Evolutionary conservation across 2,888 invertebrate species (phyloP), one percentile per base, ranked within the genome.

Genomic region (Pogonocherus hispidulus): DNA sequence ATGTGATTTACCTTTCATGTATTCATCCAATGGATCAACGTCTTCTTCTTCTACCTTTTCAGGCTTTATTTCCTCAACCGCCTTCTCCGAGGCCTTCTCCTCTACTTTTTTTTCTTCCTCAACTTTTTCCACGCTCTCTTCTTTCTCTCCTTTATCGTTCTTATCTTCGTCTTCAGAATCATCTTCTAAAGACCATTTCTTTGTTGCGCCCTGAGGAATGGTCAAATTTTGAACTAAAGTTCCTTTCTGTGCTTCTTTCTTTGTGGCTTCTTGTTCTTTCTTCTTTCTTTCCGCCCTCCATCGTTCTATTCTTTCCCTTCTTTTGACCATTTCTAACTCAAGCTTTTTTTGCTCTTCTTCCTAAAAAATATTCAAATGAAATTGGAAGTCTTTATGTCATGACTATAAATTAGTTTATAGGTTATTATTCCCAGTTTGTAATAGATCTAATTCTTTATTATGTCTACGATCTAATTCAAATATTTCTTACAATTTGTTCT

Each of bases 11-110:
- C 93, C 95, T 86, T 93, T 92, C 99, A 99, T 99, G 82, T 94
- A 99, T 4, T 98, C 99, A 89, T 99, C 99, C 23, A 99, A 87
- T 0, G 99, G 94, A 88, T 99, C 99, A 52, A 95, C 91, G 83
- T 97, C 97, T 72, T 95, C 94, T 76, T 92, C 92, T 70, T 87
- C 88, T 59, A 83, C 84, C 54, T 81, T 77, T 51, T 66, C 72
- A 14, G 76, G 74, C 32, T 79, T 82, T 14, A 8, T 27, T 27
- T 41, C 86, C 81, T 86, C 16, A 16, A 8, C 20, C 11, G 8
- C 2, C 2, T n/a, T 89, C 81, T 89, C 89, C 81, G 91, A 91
- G 74, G 91, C 92, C 82, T 82, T 83, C 74, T 82, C 71, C 69
- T 79, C 69, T 60, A 68, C 70, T 70, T 78, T 70, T 59, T 73